phyloP scores from a whole-genome alignment of 2,888 invertebrate genomes.

The Ormyrus pomaceus region DNA sequence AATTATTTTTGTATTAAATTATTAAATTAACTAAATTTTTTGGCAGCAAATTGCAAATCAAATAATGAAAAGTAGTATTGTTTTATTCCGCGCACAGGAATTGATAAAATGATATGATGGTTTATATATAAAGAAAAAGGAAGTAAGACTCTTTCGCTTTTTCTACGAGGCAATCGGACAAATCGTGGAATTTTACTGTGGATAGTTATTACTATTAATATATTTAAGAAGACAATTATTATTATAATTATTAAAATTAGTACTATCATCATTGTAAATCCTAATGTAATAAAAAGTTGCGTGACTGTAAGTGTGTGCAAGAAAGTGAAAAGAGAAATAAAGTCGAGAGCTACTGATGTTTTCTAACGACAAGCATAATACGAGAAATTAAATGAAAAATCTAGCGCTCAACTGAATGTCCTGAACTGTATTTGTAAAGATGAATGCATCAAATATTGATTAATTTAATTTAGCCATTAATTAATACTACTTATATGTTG shows the following conservation, averaged over 20 bases:
- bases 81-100: slow-evolving; percentile 37
- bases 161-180: slow-evolving; percentile 45
- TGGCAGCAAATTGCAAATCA: neutral
- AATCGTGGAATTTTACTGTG: slow-evolving; percentile 48
- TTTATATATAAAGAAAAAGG: slow-evolving; percentile 15
- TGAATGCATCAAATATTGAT: neutral
- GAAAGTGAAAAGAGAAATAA: slow-evolving; percentile 18
- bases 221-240: slow-evolving; percentile 38
- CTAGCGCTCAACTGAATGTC: slow-evolving; percentile 12
- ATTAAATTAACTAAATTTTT: neutral
- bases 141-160: slow-evolving; percentile 27
- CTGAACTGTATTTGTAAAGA: slow-evolving; percentile 2
- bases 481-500: no score
- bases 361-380: slow-evolving; percentile 18
- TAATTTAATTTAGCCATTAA: no score
- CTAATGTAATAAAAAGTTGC: slow-evolving; percentile 46
- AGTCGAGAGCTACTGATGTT: slow-evolving; percentile 17
- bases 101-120: slow-evolving; percentile 18
- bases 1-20: neutral
- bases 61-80: slow-evolving; percentile 13
- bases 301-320: neutral
- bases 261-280: slow-evolving; percentile 43
- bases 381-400: slow-evolving; percentile 12
- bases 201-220: slow-evolving; percentile 51
- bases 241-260: slow-evolving; percentile 37